These are phyloP conservation scores for Eupelmus urozonus DNA, from an alignment of 2,888 invertebrate species.

Conservation along the genomic window DNA sequence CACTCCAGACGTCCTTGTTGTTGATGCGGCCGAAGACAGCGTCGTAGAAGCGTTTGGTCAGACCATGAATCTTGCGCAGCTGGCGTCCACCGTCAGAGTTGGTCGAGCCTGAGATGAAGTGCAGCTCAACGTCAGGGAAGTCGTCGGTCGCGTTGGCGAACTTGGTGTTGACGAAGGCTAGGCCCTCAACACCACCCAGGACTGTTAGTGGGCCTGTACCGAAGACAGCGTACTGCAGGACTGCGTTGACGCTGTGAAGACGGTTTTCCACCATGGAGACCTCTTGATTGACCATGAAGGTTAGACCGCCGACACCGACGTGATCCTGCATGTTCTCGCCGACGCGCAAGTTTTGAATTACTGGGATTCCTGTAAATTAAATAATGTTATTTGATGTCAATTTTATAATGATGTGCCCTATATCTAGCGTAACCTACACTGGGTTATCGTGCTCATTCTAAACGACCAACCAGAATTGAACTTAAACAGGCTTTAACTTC, in stretches of 20 bases:
- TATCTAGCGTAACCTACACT: too few relatives aligned
- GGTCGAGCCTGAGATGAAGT: conserved; percentile 91
- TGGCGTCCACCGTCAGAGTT: conserved; percentile 92
- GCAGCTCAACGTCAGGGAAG: conserved; percentile 93
- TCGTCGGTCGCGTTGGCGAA: conserved; percentile 88
- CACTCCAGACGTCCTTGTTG: conserved; percentile 89
- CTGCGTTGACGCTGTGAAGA: conserved; percentile 87
- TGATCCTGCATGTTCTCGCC: conserved; percentile 94
- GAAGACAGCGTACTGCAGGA: conserved; percentile 90
- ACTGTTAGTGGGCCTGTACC: conserved; percentile 92
- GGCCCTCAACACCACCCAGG: conserved; percentile 91
- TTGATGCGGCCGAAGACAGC: conserved; percentile 86
- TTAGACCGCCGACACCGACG: conserved; percentile 90
- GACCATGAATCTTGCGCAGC: conserved; percentile 87
- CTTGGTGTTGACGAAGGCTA: conserved; percentile 94
- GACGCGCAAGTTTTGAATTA: conserved; percentile 89
- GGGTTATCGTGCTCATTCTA: too few relatives aligned
- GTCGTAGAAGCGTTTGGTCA: conserved; percentile 86
- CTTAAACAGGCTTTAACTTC: too few relatives aligned
- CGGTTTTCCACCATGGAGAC: conserved; percentile 89
- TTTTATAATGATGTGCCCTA: too few relatives aligned
- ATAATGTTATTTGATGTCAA: too few relatives aligned
- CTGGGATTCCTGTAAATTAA: conserved; percentile 81
- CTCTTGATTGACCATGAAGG: conserved; percentile 88
- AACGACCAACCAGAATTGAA: too few relatives aligned